A percentile compares a stretch with the other conserved stretches of the same genome.
These are phyloP conservation scores for Galago senegalensis DNA, from an alignment of 2,797 vertebrate genomes.

Conservation along the genomic window DNA sequence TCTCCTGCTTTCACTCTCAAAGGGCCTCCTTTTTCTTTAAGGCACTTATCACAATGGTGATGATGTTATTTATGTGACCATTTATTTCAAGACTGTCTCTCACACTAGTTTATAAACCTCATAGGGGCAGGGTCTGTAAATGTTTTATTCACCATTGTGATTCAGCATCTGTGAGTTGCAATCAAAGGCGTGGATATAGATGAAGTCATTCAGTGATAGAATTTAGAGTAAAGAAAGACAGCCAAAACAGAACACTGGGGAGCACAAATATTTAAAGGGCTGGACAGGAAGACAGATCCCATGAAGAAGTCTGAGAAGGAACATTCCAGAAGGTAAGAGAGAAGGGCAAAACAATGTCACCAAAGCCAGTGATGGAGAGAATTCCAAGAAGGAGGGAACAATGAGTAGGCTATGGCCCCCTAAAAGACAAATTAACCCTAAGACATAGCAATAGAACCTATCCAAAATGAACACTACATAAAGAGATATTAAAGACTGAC, in stretches of 20 bases:
- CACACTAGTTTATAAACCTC: background rate
- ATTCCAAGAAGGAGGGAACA: background rate
- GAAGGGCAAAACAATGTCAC: background rate
- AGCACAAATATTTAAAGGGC: background rate
- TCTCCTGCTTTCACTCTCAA: background rate
- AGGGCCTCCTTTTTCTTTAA: background rate
- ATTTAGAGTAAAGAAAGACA: background rate
- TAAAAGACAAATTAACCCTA: background rate
- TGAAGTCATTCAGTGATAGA: background rate
- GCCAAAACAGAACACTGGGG: background rate
- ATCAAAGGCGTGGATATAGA: background rate
- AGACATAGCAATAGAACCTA: background rate
- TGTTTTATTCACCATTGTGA: background rate
- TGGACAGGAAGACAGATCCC: background rate
- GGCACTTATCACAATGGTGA: background rate
- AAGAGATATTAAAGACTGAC: background rate
- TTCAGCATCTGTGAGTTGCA: background rate
- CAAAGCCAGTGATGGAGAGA: background rate
- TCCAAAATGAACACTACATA: background rate
- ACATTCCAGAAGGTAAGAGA: background rate
- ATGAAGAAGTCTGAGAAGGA: background rate
- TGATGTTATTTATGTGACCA: background rate
- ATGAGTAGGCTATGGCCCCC: background rate
- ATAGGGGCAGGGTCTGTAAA: background rate
- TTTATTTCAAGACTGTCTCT: background rate